Evolutionary conservation across 2,888 invertebrate species (phyloP).

Genomic region (Pheosia gnoma): DNA sequence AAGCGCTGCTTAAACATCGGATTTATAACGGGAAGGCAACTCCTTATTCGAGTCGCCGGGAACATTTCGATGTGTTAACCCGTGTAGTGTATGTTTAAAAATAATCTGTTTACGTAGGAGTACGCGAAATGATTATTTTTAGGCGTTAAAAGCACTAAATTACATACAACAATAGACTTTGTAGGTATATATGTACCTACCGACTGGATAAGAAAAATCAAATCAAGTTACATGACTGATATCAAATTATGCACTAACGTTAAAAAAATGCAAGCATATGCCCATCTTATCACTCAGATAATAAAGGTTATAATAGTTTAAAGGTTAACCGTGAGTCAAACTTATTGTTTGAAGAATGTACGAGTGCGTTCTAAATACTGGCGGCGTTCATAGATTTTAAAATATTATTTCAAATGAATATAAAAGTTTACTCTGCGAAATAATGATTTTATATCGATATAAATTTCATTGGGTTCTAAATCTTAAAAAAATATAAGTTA

Average conservation of each 20-base stretch:
- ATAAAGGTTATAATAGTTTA: constrained; percentile 6
- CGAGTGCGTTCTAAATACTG: constrained; percentile 21
- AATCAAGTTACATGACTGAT: fast-evolving
- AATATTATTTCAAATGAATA: too few species aligned
- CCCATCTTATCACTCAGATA: neutral
- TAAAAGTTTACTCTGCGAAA: too few species aligned
- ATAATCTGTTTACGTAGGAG: constrained; percentile 65
- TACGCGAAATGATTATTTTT: constrained; percentile 40
- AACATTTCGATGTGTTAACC: constrained; percentile 60
- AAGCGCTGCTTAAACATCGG: constrained; percentile 71
- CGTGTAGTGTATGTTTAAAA: constrained; percentile 60
- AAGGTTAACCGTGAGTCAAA: neutral
- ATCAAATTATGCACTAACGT: neutral
- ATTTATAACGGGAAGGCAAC: constrained; percentile 80
- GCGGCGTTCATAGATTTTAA: too few species aligned
- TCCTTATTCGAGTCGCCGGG: constrained; percentile 76
- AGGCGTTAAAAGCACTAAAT: constrained; percentile 14
- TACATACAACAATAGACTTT: constrained; percentile 11
- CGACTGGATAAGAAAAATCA: constrained; percentile 34
- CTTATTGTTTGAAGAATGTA: constrained; percentile 19
- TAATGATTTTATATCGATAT: too few species aligned
- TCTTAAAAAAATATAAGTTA: too few species aligned
- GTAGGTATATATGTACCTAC: constrained; percentile 16
- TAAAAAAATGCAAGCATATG: neutral
- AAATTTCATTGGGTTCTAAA: too few species aligned